A percentile compares a stretch with the other conserved stretches of the same genome.
Conservation (phyloP, 2,888 invertebrate species). For the Bellardia bayeri region DNA sequence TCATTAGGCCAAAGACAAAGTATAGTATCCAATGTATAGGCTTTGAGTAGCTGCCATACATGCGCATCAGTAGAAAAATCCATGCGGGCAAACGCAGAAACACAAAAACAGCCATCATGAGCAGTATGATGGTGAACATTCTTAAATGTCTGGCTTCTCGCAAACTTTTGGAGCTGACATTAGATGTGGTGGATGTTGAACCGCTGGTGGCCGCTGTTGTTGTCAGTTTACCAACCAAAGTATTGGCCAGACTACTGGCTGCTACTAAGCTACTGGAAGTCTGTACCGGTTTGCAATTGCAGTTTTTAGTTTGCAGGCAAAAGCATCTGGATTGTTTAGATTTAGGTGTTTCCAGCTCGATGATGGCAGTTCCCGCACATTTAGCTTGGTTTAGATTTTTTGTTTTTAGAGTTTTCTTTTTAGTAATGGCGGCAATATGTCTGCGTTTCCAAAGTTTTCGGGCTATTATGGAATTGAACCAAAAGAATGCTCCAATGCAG, state of each 20-base stretch:
- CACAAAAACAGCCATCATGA: constrained; percentile 86
- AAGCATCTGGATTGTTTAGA: neutral
- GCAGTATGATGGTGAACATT: constrained; percentile 86
- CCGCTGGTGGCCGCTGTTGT: neutral
- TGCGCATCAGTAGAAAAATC: constrained; percentile 85
- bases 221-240: constrained; percentile 33
- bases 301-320: constrained; percentile 8
- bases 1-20: constrained; percentile 85
- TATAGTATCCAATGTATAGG: constrained; percentile 84
- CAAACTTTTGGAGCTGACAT: constrained; percentile 57
- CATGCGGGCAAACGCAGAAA: constrained; percentile 86
- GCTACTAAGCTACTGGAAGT: constrained; percentile 56
- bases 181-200: neutral
- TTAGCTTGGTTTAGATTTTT: neutral
- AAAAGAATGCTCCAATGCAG: constrained; percentile 84
- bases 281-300: constrained; percentile 40
- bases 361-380: neutral
- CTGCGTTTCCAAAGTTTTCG: constrained; percentile 85
- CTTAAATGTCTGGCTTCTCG: constrained; percentile 85
- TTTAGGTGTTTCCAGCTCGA: neutral
- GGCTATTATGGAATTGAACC: constrained; percentile 85
- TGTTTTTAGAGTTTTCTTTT: neutral
- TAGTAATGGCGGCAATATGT: constrained; percentile 71
- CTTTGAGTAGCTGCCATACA: constrained; percentile 79
- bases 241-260: constrained; percentile 66